Conservation (phyloP, 2,113 vertebrate genomes). For the Manacus vitellinus region DNA sequence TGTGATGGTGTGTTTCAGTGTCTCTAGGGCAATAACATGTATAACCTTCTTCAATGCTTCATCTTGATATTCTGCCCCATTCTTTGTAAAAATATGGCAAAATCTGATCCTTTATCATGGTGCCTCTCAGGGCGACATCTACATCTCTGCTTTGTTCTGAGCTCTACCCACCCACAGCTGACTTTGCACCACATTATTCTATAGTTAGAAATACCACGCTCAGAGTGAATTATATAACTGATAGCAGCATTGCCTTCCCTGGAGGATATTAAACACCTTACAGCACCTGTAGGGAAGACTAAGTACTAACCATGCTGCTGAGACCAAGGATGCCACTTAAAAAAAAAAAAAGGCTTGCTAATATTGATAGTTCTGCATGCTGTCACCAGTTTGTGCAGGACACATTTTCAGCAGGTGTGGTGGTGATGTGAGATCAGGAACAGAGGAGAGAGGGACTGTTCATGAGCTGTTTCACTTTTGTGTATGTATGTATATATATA, state of each 20-base stretch:
- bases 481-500: too few relatives aligned
- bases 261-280: not conserved
- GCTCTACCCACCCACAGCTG: not conserved
- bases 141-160: not conserved
- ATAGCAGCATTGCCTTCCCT: not conserved
- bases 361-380: not conserved
- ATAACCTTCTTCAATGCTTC: not conserved
- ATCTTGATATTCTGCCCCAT: not conserved
- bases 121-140: not conserved
- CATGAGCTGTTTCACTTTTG: not conserved
- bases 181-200: not conserved
- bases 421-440: not conserved
- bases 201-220: not conserved
- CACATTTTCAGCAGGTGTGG: rapidly evolving
- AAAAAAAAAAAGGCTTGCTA: not conserved
- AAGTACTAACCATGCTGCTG: not conserved
- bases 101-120: not conserved
- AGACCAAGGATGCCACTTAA: not conserved
- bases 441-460: rapidly evolving
- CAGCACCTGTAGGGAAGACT: not conserved
- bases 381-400: not conserved
- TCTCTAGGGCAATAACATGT: not conserved
- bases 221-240: not conserved
- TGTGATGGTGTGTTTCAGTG: not conserved
- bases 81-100: not conserved